Evolutionary conservation across 1,140 invertebrate species (phyloP), one percentile per base, ranked within the genome.

Genomic region (Stegodyphus dumicola): DNA sequence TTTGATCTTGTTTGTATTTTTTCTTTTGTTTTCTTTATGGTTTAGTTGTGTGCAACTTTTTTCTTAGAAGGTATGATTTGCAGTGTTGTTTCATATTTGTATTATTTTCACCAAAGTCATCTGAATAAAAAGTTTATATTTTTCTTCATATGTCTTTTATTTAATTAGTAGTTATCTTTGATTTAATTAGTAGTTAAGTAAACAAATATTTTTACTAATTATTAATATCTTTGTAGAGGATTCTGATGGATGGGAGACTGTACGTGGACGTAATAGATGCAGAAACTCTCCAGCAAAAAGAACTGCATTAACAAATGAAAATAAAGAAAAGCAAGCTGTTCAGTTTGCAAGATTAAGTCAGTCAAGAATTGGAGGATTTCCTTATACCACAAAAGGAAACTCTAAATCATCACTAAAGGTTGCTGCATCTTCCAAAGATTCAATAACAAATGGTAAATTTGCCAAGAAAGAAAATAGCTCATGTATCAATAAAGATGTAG

Each of bases 221-320:
- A 15, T 15, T 60, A 64, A 9, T 78, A 10, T 67, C 18, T 53
- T 10, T 70, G 6, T 69, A 91, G 91, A 93, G 84, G 90, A 91
- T 87, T 88, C 87, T 56, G 91, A 91, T 84, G 94, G 93, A 5
- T 94, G 93, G 94, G 93, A 94, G 90, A 94, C 92, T 9, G 94
- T 94, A 0, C 91, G 93, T 77, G 91, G 92, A 33, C 75, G 84
- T 77, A 87, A 87, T 6, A 89, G 89, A 83, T 87, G 89, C 4
- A 87, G 89, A 85, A 88, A 89, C 71, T 91, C 90, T 49, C 89
- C 90, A 3, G 89, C 89, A n/a, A 90, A 90, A 79, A 88, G 89
- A 67, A 17, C 75, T 7, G n/a, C 84, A 11, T 77, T 77, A 17
- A 33, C 13, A 9, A 64, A 60, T 5, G 53, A 78, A 18, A 73